Base-by-base conservation (phyloP, 2,888 invertebrate species). In the Thecophora atra region DNA sequence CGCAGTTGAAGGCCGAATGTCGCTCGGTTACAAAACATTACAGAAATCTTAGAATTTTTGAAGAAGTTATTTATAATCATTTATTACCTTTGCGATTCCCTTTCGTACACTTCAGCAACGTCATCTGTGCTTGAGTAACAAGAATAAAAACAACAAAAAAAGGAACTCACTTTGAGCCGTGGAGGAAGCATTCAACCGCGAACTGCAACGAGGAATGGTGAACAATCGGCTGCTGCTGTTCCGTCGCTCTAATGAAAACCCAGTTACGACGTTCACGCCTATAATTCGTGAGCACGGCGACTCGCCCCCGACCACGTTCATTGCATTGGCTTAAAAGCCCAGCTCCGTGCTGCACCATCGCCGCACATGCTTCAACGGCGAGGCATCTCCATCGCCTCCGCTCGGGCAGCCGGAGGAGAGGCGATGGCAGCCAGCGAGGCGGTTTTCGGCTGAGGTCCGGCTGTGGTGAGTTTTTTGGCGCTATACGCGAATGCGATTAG, bases 241-340 rank as follows among this genome's bases (percentile, higher is more conserved):
- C 37, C 30, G 7, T 42, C 21, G 30, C 52, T 69, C 21, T 62
- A 60, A 69, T 69, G 69, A 77, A 79, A 78, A 75, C 76, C 78
- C 78, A 77, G 78, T 78, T 80, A 79, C 78, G 75, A 76, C 76
- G 78, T 78, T 73, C 72, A 77, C 79, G 79, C 79, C 79, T 78
- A 76, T 75, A 76, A 77, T 76, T 77, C 76, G 77, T 77, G 76
- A 73, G 73, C 75, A 72, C 71, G 73, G 62, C 64, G 64, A 54
- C 66, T 72, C 63, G 56, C 65, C 70, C 44, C 70, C 72, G 69
- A 52, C 67, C 67, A 54, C 70, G 62, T 72, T 72, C 65, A 24
- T 60, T 72, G 56, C 62, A 26, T 58, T 54, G 58, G 65, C 58
- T 72, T 72, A 47, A 64, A 75, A 64, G 64, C 24, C 26, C 6